These are phyloP conservation scores for Aphelenchoides besseyi DNA, from an alignment of 1,140 invertebrate species.

Conservation along the genomic window DNA sequence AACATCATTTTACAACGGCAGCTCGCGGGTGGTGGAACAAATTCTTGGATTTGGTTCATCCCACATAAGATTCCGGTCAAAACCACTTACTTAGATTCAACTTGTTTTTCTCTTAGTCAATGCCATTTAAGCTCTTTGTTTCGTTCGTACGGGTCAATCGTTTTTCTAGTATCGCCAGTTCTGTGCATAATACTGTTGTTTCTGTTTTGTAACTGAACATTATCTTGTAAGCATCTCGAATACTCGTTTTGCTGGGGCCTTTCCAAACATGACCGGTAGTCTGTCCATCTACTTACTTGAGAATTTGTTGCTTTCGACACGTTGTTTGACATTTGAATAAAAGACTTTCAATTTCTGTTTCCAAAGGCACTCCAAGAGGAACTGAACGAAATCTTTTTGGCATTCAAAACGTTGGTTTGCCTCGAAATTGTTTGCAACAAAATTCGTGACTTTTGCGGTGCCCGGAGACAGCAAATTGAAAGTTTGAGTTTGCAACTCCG, in stretches of 20 bases:
- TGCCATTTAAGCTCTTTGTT: background rate
- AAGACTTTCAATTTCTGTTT: background rate
- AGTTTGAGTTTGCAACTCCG: background rate
- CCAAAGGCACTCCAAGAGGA: no score
- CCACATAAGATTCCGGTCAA: background rate
- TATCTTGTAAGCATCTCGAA: background rate
- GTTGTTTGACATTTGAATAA: background rate
- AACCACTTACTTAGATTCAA: background rate
- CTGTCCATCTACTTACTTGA: no score
- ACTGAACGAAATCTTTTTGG: background rate
- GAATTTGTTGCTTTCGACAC: constrained; percentile 2
- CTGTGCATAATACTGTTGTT: background rate
- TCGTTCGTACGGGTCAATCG: constrained; percentile 12
- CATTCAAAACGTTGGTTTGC: background rate
- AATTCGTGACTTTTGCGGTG: background rate
- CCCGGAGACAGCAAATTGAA: background rate
- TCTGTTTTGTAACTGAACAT: background rate
- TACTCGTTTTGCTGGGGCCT: background rate
- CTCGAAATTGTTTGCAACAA: background rate
- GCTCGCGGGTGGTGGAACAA: constrained; percentile 23
- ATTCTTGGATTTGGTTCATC: constrained; percentile 21
- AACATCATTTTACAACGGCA: constrained; percentile 8
- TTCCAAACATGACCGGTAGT: background rate
- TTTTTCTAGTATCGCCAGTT: constrained; percentile 17
- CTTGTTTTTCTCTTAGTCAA: background rate